Base-by-base conservation (phyloP, 2,113 vertebrate genomes). In the Leuciscus idus region DNA sequence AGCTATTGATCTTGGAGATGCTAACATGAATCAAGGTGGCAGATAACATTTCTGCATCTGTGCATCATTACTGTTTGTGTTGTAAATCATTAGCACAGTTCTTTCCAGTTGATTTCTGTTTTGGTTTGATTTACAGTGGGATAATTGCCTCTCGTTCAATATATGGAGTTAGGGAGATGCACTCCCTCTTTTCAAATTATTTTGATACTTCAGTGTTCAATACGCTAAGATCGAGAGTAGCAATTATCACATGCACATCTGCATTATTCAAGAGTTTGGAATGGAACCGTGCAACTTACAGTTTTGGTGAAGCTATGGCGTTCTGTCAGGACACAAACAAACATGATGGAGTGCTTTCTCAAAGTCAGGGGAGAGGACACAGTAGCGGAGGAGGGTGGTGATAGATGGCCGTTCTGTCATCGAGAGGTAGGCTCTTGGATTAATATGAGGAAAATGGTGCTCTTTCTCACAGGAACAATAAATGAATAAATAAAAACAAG, bases 311-410 rank as follows among this genome's bases (percentile, higher is more conserved):
- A 90, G 91, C 80, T 92, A 92, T 91, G 90, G 88, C 90, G 88
- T 61, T 94, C 93, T 92, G 92, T 94, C 93, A 91, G 90, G 92
- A 91, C 92, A 93, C 92, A 94, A 95, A 94, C 93, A 95, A 94
- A 93, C 91, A 94, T 93, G 93, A 94, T 93, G 88, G 93, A 95
- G 92, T 92, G 91, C 90, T 94, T 91, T 92, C 93, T 93, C 92
- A 94, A 95, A 94, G 94, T 94, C 94, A 93, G 87, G 84, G 89
- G 91, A 91, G 92, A 93, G 92, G 93, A 93, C 94, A 92, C 81
- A 88, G 87, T 81, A 81, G 83, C 68, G 86, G 87, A 89, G 87
- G 86, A 88, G 85, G 92, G 93, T 92, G 89, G 90, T 93, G 94
- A 95, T 94, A 87, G 93, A 95, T 94, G 92, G 92, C 89, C 91